Evolutionary conservation across 1,140 invertebrate genomes (phyloP).

Genomic region (Drosophila malerkotliana): DNA sequence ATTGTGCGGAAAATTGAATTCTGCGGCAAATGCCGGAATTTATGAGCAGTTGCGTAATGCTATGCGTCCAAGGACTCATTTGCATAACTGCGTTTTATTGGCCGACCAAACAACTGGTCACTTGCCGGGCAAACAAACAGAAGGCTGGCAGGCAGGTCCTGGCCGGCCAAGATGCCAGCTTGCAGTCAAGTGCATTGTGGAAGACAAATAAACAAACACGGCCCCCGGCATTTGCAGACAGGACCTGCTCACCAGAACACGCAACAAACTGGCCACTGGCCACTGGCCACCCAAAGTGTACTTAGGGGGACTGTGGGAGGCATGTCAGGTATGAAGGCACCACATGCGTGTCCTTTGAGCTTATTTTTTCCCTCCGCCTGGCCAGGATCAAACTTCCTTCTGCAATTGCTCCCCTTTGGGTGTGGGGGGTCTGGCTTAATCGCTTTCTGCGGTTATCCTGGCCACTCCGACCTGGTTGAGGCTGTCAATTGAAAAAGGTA

Average conservation of each 20-base stretch:
- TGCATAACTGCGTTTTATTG: conserved; percentile 45
- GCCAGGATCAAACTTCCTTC: neutral
- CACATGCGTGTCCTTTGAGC: neutral
- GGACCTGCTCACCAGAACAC: conserved; percentile 13
- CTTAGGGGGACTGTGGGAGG: neutral
- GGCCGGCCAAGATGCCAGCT: conserved; percentile 40
- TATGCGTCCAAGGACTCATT: conserved; percentile 10
- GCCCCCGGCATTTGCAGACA: conserved; percentile 10
- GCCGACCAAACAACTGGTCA: conserved; percentile 35
- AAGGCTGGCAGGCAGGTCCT: conserved; percentile 7
- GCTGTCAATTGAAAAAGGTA: neutral
- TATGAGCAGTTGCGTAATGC: conserved; percentile 18
- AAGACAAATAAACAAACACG: conserved; percentile 38
- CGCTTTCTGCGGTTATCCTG: conserved; percentile 21
- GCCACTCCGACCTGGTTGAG: neutral
- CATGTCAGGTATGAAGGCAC: neutral
- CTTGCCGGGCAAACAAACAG: conserved; percentile 32
- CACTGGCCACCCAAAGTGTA: neutral
- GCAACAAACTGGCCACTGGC: conserved; percentile 9
- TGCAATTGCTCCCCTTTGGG: neutral
- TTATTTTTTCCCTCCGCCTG: neutral
- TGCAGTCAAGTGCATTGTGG: conserved; percentile 32
- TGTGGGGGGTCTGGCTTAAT: conserved; percentile 16
- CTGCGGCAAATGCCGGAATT: conserved; percentile 29
- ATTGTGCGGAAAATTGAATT: conserved; percentile 67